These are phyloP conservation scores for Myanophis thanlyinensis DNA, from an alignment of 2,113 vertebrate genomes.

Conservation along the genomic window DNA sequence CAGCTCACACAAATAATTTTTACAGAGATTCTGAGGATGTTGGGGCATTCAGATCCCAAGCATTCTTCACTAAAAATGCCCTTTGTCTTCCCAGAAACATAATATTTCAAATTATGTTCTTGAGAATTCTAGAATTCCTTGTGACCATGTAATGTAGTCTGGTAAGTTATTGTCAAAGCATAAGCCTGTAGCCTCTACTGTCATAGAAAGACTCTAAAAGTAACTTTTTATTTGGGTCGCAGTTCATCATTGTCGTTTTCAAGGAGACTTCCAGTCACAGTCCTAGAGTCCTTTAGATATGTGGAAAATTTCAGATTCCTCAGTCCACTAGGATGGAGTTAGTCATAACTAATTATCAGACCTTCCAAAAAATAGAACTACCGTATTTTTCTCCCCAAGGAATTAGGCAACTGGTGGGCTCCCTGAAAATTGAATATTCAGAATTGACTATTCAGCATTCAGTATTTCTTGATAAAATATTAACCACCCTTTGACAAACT, in stretches of 20 bases:
- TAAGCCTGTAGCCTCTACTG: neutral
- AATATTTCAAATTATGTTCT: neutral
- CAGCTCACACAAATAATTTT: neutral
- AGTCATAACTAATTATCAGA: neutral
- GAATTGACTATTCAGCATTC: neutral
- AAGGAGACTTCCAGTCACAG: neutral
- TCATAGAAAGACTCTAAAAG: neutral
- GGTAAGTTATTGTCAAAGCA: neutral
- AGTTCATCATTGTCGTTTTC: neutral
- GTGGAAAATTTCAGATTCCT: neutral
- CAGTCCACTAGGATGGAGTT: neutral
- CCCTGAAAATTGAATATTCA: neutral
- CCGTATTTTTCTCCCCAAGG: neutral
- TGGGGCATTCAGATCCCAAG: neutral
- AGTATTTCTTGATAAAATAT: constrained; percentile 26
- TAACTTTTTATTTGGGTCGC: neutral
- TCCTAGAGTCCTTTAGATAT: neutral
- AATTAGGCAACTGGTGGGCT: neutral
- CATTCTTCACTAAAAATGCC: neutral
- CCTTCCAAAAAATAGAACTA: neutral
- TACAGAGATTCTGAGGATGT: neutral
- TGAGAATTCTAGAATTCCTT: neutral
- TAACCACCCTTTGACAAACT: neutral
- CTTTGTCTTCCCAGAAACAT: neutral
- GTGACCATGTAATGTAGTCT: neutral